These are phyloP conservation scores for Isotomurus palustris DNA, from an alignment of 2,888 invertebrate species.

Conservation along the genomic window DNA sequence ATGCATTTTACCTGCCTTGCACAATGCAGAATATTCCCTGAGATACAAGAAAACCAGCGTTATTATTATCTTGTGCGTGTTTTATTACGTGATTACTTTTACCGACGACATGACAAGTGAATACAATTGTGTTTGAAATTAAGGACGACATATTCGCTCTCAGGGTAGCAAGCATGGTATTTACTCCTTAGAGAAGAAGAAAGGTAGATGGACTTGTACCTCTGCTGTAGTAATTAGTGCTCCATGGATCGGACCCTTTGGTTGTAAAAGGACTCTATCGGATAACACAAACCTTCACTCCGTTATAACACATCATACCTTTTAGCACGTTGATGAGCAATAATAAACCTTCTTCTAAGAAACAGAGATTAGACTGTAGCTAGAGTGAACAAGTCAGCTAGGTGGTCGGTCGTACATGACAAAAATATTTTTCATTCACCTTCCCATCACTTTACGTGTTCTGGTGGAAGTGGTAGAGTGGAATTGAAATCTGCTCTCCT, in stretches of 20 bases:
- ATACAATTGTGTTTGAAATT: too few species aligned
- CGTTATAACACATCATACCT: too few species aligned
- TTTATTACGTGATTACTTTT: neutral
- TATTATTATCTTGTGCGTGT: conserved; percentile 1
- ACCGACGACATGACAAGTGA: conserved; percentile 8
- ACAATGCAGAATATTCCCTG: neutral
- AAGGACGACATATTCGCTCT: too few species aligned
- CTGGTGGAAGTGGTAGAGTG: neutral
- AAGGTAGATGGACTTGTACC: too few species aligned
- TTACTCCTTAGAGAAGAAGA: neutral
- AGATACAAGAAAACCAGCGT: conserved; percentile 1
- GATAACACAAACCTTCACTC: too few species aligned
- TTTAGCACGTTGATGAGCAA: neutral
- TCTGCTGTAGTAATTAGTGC: too few species aligned
- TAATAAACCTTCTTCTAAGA: neutral
- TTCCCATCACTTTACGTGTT: too few species aligned
- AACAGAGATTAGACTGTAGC: neutral
- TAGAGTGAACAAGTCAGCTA: neutral
- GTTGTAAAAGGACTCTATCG: too few species aligned
- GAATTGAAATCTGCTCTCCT: too few species aligned
- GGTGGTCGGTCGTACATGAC: neutral
- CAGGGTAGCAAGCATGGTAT: too few species aligned
- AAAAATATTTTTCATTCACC: too few species aligned
- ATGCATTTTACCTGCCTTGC: neutral
- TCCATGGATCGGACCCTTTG: too few species aligned